phyloP scores from a whole-genome alignment of 1,140 invertebrate genomes.

The Bombus pyrosoma region DNA sequence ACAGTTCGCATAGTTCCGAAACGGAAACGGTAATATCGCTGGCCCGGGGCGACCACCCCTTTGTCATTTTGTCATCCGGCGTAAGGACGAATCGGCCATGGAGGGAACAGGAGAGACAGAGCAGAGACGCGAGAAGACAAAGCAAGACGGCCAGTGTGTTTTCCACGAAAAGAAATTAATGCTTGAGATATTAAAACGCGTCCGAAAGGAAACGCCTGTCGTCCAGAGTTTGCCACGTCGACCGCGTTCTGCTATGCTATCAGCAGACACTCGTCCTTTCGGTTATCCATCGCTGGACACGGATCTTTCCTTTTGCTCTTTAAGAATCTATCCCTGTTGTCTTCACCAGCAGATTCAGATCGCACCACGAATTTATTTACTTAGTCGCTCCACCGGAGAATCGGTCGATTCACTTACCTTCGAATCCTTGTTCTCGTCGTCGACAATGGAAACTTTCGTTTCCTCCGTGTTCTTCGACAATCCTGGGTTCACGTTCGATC shows the following conservation, averaged over 20 bases:
- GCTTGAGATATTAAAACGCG: constrained; percentile 66
- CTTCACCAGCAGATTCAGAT: neutral
- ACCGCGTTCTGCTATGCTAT: neutral
- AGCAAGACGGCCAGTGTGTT: constrained; percentile 42
- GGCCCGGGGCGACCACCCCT: constrained; percentile 78
- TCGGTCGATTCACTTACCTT: neutral
- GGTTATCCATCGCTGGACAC: neutral
- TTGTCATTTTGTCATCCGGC: constrained; percentile 81
- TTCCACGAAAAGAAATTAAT: constrained; percentile 63
- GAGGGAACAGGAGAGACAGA: constrained; percentile 49
- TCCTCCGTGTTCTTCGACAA: neutral
- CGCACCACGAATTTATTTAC: neutral
- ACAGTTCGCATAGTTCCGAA: constrained; percentile 79
- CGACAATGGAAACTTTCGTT: neutral
- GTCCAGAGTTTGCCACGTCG: constrained; percentile 14
- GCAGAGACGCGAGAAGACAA: constrained; percentile 43
- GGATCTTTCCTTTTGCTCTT: neutral
- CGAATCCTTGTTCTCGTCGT: neutral
- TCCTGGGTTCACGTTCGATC: neutral
- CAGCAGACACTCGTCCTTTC: neutral
- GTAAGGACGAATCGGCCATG: constrained; percentile 61
- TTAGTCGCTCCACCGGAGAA: neutral
- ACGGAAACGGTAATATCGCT: constrained; percentile 81
- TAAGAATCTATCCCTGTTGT: neutral
- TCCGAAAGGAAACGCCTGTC: constrained; percentile 42